A percentile compares a stretch with the other conserved stretches of the same genome.
Evolutionary conservation across 2,888 invertebrate species (phyloP).

Genomic region (Onthophagus sagittarius): DNA sequence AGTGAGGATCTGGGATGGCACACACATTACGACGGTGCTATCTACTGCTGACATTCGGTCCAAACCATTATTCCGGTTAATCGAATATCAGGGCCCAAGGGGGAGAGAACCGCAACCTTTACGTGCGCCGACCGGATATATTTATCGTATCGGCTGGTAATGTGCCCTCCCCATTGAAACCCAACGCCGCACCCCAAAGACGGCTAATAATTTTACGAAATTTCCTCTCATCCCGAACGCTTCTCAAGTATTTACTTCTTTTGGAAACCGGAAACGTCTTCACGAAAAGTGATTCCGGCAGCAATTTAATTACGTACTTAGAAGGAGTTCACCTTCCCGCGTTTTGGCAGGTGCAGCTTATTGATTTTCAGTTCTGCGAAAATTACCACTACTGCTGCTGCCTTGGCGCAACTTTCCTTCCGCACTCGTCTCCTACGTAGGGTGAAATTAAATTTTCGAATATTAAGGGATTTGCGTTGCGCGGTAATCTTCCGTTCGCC

Average conservation of each 20-base stretch:
- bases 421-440: background rate
- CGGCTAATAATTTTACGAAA: background rate
- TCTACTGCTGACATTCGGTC: slow-evolving; percentile 33
- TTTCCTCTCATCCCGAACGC: background rate
- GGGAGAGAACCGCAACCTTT: background rate
- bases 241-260: background rate
- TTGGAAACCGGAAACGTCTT: background rate
- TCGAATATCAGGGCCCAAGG: slow-evolving; percentile 31
- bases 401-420: background rate
- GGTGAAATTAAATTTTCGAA: background rate
- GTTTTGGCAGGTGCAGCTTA: background rate
- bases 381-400: background rate
- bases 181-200: background rate
- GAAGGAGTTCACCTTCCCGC: background rate
- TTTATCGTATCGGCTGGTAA: background rate
- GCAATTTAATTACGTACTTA: background rate
- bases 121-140: background rate
- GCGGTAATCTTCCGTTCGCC: background rate
- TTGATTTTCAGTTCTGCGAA: background rate
- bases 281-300: background rate
- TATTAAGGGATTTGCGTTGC: background rate
- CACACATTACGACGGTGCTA: slow-evolving; percentile 22
- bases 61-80: slow-evolving; percentile 37
- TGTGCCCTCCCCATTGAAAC: background rate
- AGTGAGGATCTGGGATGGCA: background rate